Conservation (phyloP, 2,888 invertebrate genomes). For the Syritta pipiens region DNA sequence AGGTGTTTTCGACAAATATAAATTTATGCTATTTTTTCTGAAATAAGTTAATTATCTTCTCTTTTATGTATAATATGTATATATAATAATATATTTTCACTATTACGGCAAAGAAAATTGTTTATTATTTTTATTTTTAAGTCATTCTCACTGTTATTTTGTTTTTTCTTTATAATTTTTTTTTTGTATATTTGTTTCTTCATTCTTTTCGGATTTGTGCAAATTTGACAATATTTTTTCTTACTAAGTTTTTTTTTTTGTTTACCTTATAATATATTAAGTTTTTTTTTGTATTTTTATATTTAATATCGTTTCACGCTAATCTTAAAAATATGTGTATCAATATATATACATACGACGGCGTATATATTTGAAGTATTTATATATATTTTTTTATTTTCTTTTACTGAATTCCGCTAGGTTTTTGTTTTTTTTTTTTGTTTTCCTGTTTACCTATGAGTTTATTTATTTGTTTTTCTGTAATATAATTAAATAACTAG, state of each 20-base stretch:
- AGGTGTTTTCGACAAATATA: slow-evolving; percentile 38
- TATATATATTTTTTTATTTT: slow-evolving; percentile 40
- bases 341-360: slow-evolving; percentile 65
- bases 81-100: slow-evolving; percentile 64
- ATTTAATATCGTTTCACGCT: slow-evolving; percentile 71
- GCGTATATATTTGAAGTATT: slow-evolving; percentile 53
- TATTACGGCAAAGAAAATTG: slow-evolving; percentile 62
- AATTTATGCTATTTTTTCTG: slow-evolving; percentile 29
- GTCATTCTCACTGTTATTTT: slow-evolving; percentile 25
- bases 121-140: slow-evolving; percentile 59
- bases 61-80: slow-evolving; percentile 71
- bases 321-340: slow-evolving; percentile 64
- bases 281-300: slow-evolving; percentile 56
- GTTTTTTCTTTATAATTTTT: neutral
- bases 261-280: slow-evolving; percentile 68
- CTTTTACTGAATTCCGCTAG: slow-evolving; percentile 65
- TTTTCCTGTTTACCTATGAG: slow-evolving; percentile 54
- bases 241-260: slow-evolving; percentile 66
- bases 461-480: slow-evolving; percentile 40
- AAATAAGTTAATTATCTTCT: slow-evolving; percentile 30
- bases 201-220: slow-evolving; percentile 68
- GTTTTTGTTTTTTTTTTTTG: no score
- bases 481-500: slow-evolving; percentile 60
- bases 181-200: slow-evolving; percentile 62
- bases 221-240: slow-evolving; percentile 70